Conservation (phyloP, 2,113 vertebrate genomes). For the Phrynosoma blainvillii region DNA sequence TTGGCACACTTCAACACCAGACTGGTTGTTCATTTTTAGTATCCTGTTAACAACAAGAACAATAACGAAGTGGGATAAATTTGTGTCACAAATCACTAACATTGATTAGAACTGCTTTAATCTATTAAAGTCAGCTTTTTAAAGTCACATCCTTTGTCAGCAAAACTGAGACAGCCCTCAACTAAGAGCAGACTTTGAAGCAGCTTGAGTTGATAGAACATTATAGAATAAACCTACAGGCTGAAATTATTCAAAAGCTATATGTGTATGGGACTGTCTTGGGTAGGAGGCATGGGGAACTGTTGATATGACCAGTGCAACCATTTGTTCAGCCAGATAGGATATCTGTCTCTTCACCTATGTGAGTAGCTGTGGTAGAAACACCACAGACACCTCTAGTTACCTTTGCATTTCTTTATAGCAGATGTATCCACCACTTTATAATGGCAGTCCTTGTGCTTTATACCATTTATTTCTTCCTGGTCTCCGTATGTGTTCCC, state of each 20-base stretch:
- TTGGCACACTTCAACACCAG: constrained; percentile 16
- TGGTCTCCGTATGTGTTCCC: no score
- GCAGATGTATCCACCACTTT: no score
- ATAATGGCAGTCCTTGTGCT: background rate
- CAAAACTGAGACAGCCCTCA: background rate
- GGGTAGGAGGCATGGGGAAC: background rate
- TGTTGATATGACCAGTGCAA: background rate
- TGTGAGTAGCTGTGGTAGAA: background rate
- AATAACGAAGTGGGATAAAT: constrained; percentile 20
- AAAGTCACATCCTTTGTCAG: background rate
- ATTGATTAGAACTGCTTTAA: background rate
- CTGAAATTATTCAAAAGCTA: background rate
- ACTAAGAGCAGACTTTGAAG: background rate
- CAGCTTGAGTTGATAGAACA: background rate
- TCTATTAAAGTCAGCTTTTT: background rate
- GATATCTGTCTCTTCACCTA: background rate
- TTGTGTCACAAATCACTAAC: background rate
- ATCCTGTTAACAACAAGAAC: background rate
- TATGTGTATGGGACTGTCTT: background rate
- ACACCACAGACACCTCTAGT: background rate
- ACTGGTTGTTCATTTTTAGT: background rate
- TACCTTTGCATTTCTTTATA: background rate
- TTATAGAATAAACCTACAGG: background rate
- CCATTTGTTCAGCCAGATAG: background rate
- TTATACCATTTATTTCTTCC: background rate